Evolutionary conservation across 2,888 invertebrate genomes (phyloP), one percentile per base, ranked within the genome.

Genomic region (Enchytraeus crypticus): DNA sequence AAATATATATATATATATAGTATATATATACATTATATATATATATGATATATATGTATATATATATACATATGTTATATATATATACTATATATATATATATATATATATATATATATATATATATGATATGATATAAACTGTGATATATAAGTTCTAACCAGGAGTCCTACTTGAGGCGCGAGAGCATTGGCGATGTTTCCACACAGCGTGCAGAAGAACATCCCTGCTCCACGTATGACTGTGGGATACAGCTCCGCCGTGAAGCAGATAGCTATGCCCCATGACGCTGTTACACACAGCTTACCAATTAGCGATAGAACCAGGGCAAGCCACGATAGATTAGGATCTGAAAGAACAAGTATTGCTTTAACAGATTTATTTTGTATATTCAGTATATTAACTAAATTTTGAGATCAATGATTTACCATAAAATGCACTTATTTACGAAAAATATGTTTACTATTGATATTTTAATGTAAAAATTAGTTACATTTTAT

Each of bases 191-290:
- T 61, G 23, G 51, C 61, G 47, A 61, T 5, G 57, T 61, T 61
- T n/a, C 51, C 56, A 38, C 54, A 61, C 29, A 61, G 51, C 1
- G 56, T 61, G 53, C 61, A 56, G 11, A 51, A 23, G 38, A 61
- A 46, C 23, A 57, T 23, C 11, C 61, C 61, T n/a, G 43, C 34
- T 11, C 56, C 61, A 26, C 61, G 23, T 11, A 49, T 32, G 26
- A 57, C 45, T 14, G 92, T 92, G 0, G 92, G 92, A 75, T 90
- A 91, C n/a, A 90, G 76, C 79, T 92, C 92, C 0, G 89, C 89
- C 0, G 88, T 87, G 77, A 88, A 92, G 23, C 92, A 83, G 76
- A 91, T 92, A 2, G 88, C 87, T 1, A 88, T 88, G 2, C 89
- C 87, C 74, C 91, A 92, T 1, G 87, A 84, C 45, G 89, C 84